phyloP scores from a whole-genome alignment of 2,113 vertebrate species.

The Electrona antarctica region DNA sequence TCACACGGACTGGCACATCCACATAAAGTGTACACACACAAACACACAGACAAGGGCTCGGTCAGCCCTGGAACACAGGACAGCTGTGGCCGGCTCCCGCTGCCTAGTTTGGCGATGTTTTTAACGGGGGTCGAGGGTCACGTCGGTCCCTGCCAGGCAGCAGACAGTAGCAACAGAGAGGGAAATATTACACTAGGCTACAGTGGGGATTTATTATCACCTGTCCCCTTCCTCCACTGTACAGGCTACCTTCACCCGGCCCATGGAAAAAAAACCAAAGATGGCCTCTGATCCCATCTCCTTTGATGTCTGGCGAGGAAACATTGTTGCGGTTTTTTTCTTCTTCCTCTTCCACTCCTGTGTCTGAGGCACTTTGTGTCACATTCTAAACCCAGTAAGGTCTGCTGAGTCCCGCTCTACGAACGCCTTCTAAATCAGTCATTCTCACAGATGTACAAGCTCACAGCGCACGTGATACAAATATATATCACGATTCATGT shows the following conservation, averaged over 20 bases:
- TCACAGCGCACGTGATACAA: too few species aligned
- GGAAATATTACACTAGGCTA: too few species aligned
- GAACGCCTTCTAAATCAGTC: too few species aligned
- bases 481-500: too few species aligned
- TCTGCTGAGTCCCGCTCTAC: too few species aligned
- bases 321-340: neutral
- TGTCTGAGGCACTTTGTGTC: neutral
- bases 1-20: neutral
- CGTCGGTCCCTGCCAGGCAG: conserved; percentile 31
- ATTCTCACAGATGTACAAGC: too few species aligned
- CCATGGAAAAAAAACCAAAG: neutral
- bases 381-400: too few species aligned
- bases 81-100: conserved; percentile 9
- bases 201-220: conserved; percentile 25
- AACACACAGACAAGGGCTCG: conserved; percentile 2
- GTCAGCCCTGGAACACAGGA: conserved; percentile 29
- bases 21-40: conserved; percentile 7
- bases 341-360: neutral
- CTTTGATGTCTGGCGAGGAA: neutral
- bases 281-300: neutral
- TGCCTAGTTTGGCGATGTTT: conserved; percentile 43
- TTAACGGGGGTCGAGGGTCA: conserved; percentile 57
- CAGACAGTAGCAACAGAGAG: conserved; percentile 22
- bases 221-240: conserved; percentile 17
- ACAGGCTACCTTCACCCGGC: too few species aligned